These are phyloP conservation scores for Choreutis nemorana DNA, from an alignment of 2,888 invertebrate species.

Conservation along the genomic window DNA sequence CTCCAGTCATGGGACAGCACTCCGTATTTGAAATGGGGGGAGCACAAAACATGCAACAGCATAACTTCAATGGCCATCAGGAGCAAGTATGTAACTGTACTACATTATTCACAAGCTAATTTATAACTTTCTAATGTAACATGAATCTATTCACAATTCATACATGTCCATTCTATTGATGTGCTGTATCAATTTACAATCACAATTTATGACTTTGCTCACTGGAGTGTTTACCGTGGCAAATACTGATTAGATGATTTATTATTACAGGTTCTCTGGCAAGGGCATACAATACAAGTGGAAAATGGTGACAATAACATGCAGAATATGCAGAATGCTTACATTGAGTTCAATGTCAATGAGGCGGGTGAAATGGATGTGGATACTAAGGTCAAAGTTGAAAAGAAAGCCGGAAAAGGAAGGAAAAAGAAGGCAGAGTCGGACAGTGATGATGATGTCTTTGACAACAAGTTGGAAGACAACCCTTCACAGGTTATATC, in stretches of 20 bases:
- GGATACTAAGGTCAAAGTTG: conserved; percentile 53
- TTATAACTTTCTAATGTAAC: neutral
- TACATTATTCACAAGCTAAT: neutral
- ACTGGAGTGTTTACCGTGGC: neutral
- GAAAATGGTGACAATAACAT: conserved; percentile 56
- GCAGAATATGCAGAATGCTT: conserved; percentile 36
- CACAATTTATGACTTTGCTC: neutral
- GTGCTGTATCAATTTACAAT: neutral
- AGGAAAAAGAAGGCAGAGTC: conserved; percentile 59
- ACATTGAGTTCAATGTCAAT: conserved; percentile 44
- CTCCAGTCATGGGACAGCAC: conserved; percentile 66
- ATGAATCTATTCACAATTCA: neutral
- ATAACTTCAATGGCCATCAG: conserved; percentile 56
- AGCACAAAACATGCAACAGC: conserved; percentile 50
- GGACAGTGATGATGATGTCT: conserved; percentile 55
- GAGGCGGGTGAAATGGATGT: conserved; percentile 43
- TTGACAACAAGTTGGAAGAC: conserved; percentile 75
- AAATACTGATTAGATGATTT: conserved; percentile 1
- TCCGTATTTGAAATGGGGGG: conserved; percentile 55
- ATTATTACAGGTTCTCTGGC: conserved; percentile 68
- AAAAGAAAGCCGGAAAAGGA: conserved; percentile 53
- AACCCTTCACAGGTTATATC: conserved; percentile 68
- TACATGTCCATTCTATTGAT: neutral
- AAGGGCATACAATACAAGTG: conserved; percentile 71
- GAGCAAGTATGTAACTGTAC: conserved; percentile 38